phyloP scores from a whole-genome alignment of 2,888 invertebrate species.

The Phyllotreta cruciferae region DNA sequence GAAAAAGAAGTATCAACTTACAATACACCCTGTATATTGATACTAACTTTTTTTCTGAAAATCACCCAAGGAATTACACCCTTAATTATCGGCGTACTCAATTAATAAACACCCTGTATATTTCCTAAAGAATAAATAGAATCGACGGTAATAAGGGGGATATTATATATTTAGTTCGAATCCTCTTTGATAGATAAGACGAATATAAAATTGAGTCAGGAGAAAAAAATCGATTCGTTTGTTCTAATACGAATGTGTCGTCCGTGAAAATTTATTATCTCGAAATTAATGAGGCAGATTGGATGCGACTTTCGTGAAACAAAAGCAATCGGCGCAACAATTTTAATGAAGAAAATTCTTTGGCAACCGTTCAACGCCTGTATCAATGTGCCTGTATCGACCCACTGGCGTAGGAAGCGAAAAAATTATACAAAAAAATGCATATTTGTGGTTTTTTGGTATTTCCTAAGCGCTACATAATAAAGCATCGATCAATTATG shows the following conservation, averaged over 20 bases:
- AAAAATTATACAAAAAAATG: slow-evolving; percentile 1
- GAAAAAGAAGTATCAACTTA: too few relatives aligned
- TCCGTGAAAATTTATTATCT: slow-evolving; percentile 44
- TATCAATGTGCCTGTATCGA: slow-evolving; percentile 31
- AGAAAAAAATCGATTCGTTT: slow-evolving; percentile 20
- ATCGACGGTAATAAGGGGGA: too few relatives aligned
- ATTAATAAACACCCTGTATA: too few relatives aligned
- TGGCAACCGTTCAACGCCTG: slow-evolving; percentile 45
- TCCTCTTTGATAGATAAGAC: background rate
- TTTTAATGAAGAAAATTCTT: slow-evolving; percentile 52
- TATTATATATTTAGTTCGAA: too few relatives aligned
- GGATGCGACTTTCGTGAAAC: slow-evolving; percentile 45
- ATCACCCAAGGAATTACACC: too few relatives aligned
- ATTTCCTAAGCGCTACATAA: too few relatives aligned
- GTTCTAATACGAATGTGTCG: slow-evolving; percentile 37
- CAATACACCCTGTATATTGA: too few relatives aligned
- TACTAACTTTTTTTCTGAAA: too few relatives aligned
- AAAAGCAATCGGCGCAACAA: slow-evolving; percentile 48
- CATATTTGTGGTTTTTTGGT: background rate
- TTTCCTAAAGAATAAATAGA: too few relatives aligned
- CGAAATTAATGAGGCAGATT: slow-evolving; percentile 48
- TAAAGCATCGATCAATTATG: too few relatives aligned
- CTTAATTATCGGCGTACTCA: too few relatives aligned
- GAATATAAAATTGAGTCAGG: background rate
- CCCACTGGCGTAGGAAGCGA: slow-evolving; percentile 1